phyloP scores from a whole-genome alignment of 2,797 vertebrate genomes.

The Molossus alvarezi region DNA sequence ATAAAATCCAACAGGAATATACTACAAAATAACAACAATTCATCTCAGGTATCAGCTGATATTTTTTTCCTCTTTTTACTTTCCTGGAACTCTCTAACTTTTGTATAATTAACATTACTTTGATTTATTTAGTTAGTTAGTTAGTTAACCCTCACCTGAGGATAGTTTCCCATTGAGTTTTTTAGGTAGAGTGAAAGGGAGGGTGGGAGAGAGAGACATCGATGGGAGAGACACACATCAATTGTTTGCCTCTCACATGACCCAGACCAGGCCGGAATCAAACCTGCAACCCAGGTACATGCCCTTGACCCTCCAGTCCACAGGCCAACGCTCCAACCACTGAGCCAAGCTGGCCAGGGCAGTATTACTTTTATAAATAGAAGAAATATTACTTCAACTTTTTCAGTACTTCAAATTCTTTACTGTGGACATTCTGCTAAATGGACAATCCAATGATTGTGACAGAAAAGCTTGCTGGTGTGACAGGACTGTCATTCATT shows the following conservation, averaged over 20 bases:
- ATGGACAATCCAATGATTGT: neutral
- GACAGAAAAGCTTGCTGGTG: neutral
- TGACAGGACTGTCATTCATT: neutral
- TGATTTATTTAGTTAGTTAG: neutral
- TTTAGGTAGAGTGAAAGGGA: too few relatives aligned
- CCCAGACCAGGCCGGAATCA: too few relatives aligned
- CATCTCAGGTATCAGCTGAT: too few relatives aligned
- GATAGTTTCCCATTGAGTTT: too few relatives aligned
- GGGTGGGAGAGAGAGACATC: too few relatives aligned
- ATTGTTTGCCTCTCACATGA: too few relatives aligned
- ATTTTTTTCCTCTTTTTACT: neutral
- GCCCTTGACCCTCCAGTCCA: too few relatives aligned
- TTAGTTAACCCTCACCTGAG: too few relatives aligned
- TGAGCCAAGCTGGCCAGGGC: too few relatives aligned
- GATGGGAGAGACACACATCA: too few relatives aligned
- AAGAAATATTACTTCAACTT: neutral
- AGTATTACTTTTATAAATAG: neutral
- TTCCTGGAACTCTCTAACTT: neutral
- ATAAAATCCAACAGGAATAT: neutral
- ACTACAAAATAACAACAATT: neutral
- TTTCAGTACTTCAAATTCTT: neutral
- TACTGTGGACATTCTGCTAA: neutral
- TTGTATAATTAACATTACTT: neutral
- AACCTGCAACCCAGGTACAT: too few relatives aligned
- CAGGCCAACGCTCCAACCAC: too few relatives aligned